A percentile compares a stretch with the other conserved stretches of the same genome.
Evolutionary conservation across 1,140 invertebrate genomes (phyloP).

Genomic region (Dendrolimus kikuchii): DNA sequence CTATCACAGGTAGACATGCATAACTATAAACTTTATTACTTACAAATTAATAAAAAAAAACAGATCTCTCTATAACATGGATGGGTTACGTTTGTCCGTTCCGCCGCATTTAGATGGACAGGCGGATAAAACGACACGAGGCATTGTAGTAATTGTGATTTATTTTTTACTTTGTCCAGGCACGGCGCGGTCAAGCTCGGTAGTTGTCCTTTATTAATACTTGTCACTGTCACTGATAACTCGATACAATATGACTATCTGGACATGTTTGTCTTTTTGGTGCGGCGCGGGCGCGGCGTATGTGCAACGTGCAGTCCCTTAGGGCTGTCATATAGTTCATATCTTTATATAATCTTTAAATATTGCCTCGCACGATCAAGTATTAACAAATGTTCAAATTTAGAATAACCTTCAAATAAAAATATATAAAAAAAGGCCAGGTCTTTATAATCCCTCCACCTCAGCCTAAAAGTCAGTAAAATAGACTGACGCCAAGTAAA

Average conservation of each 20-base stretch:
- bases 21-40: conserved; percentile 11
- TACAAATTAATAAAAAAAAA: conserved; percentile 14
- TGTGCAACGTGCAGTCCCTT: conserved; percentile 13
- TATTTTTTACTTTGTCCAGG: conserved; percentile 27
- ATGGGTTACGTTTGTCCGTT: conserved; percentile 19
- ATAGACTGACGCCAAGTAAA: too few species aligned
- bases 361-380: too few species aligned
- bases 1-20: too few species aligned
- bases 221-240: conserved; percentile 61
- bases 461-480: too few species aligned
- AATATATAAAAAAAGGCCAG: too few species aligned
- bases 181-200: conserved; percentile 24
- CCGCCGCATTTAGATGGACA: conserved; percentile 40
- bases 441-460: too few species aligned
- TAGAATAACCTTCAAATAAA: too few species aligned
- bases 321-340: too few species aligned
- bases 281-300: conserved; percentile 22
- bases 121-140: conserved; percentile 31
- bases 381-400: too few species aligned
- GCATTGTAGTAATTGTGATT: conserved; percentile 52
- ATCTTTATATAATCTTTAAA: too few species aligned
- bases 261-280: conserved; percentile 44
- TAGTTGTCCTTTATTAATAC: conserved; percentile 62
- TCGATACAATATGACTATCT: conserved; percentile 36
- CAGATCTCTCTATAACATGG: conserved; percentile 34